These are phyloP conservation scores for Lypha dubia DNA, from an alignment of 2,888 invertebrate genomes.

Conservation along the genomic window DNA sequence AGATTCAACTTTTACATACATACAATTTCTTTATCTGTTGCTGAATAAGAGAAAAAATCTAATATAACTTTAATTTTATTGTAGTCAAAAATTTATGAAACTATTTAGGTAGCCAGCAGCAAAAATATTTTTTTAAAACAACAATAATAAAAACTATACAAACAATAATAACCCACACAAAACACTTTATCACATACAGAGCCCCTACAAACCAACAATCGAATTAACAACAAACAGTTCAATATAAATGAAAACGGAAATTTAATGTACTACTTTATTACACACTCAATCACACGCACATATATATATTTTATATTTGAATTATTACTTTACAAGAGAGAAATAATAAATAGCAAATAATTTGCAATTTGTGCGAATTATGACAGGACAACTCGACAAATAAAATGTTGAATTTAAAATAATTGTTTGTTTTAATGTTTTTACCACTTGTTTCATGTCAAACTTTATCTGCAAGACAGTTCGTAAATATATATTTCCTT, in stretches of 20 bases:
- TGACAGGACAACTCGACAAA: constrained; percentile 67
- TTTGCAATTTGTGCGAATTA: constrained; percentile 67
- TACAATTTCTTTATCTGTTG: neutral
- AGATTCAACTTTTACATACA: neutral
- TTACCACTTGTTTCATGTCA: neutral
- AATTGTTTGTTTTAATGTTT: neutral
- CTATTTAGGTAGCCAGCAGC: constrained; percentile 13
- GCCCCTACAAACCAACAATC: constrained; percentile 23
- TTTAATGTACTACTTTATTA: constrained; percentile 29
- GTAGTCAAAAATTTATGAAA: constrained; percentile 30
- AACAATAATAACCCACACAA: constrained; percentile 39
- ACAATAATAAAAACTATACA: constrained; percentile 30
- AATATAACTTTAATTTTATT: neutral
- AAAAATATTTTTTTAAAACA: constrained; percentile 45
- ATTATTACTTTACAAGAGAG: constrained; percentile 37
- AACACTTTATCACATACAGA: neutral
- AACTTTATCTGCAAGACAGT: constrained; percentile 2
- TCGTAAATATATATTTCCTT: neutral
- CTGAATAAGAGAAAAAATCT: neutral
- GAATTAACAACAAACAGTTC: constrained; percentile 3
- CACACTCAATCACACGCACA: neutral
- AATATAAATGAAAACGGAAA: constrained; percentile 52
- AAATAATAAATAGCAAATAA: constrained; percentile 45
- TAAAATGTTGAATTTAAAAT: constrained; percentile 50
- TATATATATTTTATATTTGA: constrained; percentile 5